phyloP scores from a whole-genome alignment of 1,140 invertebrate species.

The Chlorops oryzae region DNA sequence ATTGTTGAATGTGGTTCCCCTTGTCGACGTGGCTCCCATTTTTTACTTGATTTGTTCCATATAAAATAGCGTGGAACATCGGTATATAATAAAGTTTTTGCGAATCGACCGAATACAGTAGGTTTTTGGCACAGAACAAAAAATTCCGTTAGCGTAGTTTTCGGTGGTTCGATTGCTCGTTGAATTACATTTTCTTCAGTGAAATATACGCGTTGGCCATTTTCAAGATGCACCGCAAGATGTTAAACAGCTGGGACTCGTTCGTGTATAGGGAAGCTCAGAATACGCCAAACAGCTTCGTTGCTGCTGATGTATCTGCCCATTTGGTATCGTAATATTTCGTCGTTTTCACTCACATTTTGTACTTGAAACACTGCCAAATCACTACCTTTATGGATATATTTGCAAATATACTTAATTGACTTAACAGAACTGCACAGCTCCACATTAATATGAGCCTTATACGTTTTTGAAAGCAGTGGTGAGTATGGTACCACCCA shows the following conservation, averaged over 20 bases:
- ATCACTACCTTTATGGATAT: slow-evolving; percentile 24
- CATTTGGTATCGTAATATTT: slow-evolving; percentile 23
- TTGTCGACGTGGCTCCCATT: slow-evolving; percentile 15
- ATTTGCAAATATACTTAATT: slow-evolving; percentile 34
- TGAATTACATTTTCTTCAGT: slow-evolving; percentile 10
- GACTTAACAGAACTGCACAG: slow-evolving; percentile 38
- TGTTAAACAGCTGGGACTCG: slow-evolving; percentile 40
- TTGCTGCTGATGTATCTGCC: slow-evolving; percentile 48
- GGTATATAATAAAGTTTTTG: slow-evolving; percentile 21
- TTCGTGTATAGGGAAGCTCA: slow-evolving; percentile 38
- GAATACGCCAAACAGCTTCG: slow-evolving; percentile 48
- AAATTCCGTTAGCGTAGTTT: slow-evolving; percentile 41
- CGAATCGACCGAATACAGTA: slow-evolving; percentile 17
- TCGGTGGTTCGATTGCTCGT: slow-evolving; percentile 22
- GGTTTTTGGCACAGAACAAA: slow-evolving; percentile 16
- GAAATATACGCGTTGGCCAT: no score
- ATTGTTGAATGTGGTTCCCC: slow-evolving; percentile 21
- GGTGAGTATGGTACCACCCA: slow-evolving; percentile 37
- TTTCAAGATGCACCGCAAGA: slow-evolving; percentile 40
- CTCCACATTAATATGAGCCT: slow-evolving; percentile 37
- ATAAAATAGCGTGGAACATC: slow-evolving; percentile 25
- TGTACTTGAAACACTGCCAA: slow-evolving; percentile 40
- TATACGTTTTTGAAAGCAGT: slow-evolving; percentile 23
- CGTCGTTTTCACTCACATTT: no score
- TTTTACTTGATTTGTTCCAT: slow-evolving; percentile 20